Base-by-base conservation (phyloP, 2,797 vertebrate genomes). In the Halcyon chelicuti region DNA sequence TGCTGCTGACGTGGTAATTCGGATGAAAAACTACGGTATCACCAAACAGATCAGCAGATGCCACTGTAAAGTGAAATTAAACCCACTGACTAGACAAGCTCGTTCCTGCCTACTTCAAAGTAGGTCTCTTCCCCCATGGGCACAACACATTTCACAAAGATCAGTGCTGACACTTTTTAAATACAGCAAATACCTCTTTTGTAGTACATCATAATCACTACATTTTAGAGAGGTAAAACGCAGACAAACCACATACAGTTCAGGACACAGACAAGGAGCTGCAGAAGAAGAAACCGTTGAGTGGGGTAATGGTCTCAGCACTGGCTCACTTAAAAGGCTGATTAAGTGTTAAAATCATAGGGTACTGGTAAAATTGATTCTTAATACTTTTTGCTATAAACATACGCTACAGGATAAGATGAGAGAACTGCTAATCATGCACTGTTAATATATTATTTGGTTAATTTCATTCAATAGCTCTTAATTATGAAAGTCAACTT, bases 61-160 rank as follows among this genome's bases (percentile, higher is more conserved):
- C 88, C 93, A 95, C 95, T 92, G 89, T 79, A 96, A 95, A 96
- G 73, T 96, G 93, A 96, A 95, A 93, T 94, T 94, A 90, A 97
- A 95, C 95, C 83, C 84, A 87, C 65, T 1, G 1, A 93, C 61
- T 21, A 95, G 86, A 93, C 97, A 96, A 95, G 96, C 91, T 91
- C 90, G 71, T 87, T 97, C 96, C 83, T 95, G 95, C 73, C 93
- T 93, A 78, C 93, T 93, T 95, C 94, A 97, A 96, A 96, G 93
- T 62, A 83, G 63, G 47, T 67, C 80, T 96, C 76, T 93, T 96
- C 28, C 86, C 95, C 90, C 72, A 88, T 79, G 71, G 95, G 95
- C 82, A 90, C 92, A 94, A 82, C 86, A 95, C 70, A 82, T 92
- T 94, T 97, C 74, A 95, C 40, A 74, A 95, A 96, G 76, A 94